Conservation (phyloP, 2,113 vertebrate genomes). For the Capreolus pygargus region DNA sequence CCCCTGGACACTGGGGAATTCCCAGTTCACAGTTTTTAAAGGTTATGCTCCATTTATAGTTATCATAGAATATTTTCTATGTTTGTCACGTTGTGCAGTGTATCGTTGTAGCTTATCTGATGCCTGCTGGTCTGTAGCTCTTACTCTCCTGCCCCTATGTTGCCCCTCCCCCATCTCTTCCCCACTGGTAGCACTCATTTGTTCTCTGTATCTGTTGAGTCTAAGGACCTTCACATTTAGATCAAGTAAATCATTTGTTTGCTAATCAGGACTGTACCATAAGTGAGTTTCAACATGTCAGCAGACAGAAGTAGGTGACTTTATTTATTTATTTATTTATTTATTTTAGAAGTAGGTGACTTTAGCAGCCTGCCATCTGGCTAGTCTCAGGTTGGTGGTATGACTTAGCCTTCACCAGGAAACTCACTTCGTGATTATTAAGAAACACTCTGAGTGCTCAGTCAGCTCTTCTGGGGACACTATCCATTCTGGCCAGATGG, state of each 20-base stretch:
- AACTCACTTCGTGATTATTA: neutral
- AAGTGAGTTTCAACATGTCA: neutral
- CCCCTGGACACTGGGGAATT: neutral
- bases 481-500: neutral
- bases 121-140: too few relatives aligned
- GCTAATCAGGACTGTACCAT: neutral
- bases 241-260: neutral
- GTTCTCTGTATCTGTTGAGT: neutral
- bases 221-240: neutral
- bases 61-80: too few relatives aligned
- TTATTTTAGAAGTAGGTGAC: neutral
- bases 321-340: neutral
- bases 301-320: neutral
- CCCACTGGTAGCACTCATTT: neutral
- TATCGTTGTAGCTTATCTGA: neutral
- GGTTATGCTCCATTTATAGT: neutral
- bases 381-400: neutral
- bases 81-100: neutral
- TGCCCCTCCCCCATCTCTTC: neutral
- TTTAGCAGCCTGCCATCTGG: neutral
- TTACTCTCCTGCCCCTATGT: rapidly evolving
- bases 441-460: neutral
- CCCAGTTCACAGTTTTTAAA: neutral
- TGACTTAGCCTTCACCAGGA: neutral
- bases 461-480: neutral